A percentile compares a stretch with the other conserved stretches of the same genome.
These are phyloP conservation scores for Polyommatus iphigenia DNA, from an alignment of 2,888 invertebrate species.

Conservation along the genomic window DNA sequence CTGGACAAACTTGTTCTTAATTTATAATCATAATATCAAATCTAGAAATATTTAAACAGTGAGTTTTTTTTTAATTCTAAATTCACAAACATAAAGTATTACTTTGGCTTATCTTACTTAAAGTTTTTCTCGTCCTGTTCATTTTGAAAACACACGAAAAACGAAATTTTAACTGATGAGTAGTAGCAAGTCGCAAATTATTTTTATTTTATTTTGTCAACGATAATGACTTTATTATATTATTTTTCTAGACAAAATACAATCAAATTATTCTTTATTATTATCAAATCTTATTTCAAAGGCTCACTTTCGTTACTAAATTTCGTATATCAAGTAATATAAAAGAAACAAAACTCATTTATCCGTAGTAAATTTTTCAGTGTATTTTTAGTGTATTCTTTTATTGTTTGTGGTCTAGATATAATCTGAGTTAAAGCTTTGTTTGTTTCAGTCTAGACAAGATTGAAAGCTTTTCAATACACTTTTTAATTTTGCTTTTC, in stretches of 20 bases:
- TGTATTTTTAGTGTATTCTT: slow-evolving; percentile 6
- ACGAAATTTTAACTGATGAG: too few species aligned
- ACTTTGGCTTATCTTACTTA: too few species aligned
- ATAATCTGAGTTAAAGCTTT: slow-evolving; percentile 19
- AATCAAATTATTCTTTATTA: background rate
- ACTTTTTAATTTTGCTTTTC: slow-evolving; percentile 11
- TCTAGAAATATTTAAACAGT: too few species aligned
- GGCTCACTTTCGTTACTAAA: background rate
- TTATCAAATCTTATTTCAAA: background rate
- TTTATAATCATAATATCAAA: too few species aligned
- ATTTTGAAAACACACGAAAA: too few species aligned
- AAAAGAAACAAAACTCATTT: slow-evolving; percentile 6
- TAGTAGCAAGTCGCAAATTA: too few species aligned
- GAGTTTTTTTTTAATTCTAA: too few species aligned
- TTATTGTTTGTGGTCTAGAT: slow-evolving; percentile 16
- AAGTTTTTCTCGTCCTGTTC: too few species aligned
- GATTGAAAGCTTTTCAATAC: slow-evolving; percentile 4
- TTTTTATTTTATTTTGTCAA: background rate
- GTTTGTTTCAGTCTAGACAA: slow-evolving; percentile 15
- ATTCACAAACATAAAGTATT: too few species aligned
- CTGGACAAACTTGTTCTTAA: too few species aligned
- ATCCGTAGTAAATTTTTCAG: background rate
- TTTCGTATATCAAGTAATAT: background rate
- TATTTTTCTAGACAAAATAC: background rate
- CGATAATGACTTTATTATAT: background rate